Evolutionary conservation across 2,888 invertebrate species (phyloP).

Genomic region (Lasioglossum calceatum): DNA sequence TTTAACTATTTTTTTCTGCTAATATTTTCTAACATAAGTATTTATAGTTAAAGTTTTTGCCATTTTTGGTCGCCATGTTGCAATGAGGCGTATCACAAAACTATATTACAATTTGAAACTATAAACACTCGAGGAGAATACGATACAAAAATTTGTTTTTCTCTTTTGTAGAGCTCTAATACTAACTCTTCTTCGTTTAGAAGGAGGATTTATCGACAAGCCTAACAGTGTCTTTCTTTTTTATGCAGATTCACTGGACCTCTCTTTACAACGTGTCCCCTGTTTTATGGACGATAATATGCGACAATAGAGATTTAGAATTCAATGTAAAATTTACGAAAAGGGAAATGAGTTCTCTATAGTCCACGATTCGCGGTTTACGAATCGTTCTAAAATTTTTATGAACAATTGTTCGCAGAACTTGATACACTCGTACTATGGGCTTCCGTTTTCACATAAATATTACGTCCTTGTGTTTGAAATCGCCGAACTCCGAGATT

Average conservation of each 20-base stretch:
- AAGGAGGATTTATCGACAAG: not conserved
- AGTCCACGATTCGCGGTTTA: not conserved
- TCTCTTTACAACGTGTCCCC: not conserved
- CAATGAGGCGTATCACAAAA: slow-evolving; percentile 11
- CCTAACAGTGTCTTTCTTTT: not conserved
- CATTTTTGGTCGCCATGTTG: not conserved
- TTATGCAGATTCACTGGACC: not conserved
- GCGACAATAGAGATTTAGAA: slow-evolving; percentile 1
- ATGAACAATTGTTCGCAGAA: not conserved
- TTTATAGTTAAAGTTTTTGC: not conserved
- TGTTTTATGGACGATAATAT: slow-evolving; percentile 2
- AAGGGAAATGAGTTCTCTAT: not conserved
- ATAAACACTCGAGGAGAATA: not conserved
- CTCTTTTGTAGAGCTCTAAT: not conserved
- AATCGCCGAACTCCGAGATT: not conserved
- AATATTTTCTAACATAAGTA: not conserved
- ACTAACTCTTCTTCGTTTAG: not conserved
- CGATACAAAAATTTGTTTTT: not conserved
- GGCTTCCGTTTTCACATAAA: not conserved
- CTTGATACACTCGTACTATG: not conserved
- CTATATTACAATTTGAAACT: not conserved
- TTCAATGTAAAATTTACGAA: not conserved
- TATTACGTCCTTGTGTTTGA: not conserved
- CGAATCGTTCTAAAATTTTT: not conserved
- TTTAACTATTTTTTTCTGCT: not conserved